Conservation (phyloP, 2,797 vertebrate species). For the Scolopax bukidnonensis region DNA sequence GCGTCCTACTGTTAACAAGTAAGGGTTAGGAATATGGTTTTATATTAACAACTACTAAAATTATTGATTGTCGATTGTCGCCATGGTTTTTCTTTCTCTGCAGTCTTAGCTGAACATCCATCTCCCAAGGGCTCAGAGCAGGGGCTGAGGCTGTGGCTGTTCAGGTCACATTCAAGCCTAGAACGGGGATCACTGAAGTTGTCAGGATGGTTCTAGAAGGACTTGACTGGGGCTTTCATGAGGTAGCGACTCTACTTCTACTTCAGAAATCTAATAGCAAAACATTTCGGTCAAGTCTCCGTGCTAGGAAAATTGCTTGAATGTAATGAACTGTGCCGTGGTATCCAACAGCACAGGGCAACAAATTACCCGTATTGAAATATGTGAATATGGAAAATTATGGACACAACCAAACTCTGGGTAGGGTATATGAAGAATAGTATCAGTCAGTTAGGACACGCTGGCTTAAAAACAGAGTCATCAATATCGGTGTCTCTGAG, state of each 20-base stretch:
- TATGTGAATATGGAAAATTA: neutral
- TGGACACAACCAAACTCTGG: neutral
- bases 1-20: neutral
- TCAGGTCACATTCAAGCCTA: neutral
- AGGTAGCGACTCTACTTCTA: neutral
- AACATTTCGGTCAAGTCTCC: neutral
- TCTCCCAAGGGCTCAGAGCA: neutral
- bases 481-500: neutral
- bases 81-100: neutral
- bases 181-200: accelerated
- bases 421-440: neutral
- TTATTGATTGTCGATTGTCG: neutral
- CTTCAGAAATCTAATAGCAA: neutral
- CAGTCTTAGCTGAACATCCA: neutral
- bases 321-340: neutral
- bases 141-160: neutral
- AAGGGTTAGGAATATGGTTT: neutral
- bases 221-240: neutral
- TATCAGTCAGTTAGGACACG: neutral
- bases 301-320: neutral
- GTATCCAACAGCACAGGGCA: neutral
- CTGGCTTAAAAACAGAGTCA: neutral
- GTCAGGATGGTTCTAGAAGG: neutral
- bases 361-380: neutral
- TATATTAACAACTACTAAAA: neutral